phyloP scores from a whole-genome alignment of 2,888 invertebrate species.

The Lysandra coridon region DNA sequence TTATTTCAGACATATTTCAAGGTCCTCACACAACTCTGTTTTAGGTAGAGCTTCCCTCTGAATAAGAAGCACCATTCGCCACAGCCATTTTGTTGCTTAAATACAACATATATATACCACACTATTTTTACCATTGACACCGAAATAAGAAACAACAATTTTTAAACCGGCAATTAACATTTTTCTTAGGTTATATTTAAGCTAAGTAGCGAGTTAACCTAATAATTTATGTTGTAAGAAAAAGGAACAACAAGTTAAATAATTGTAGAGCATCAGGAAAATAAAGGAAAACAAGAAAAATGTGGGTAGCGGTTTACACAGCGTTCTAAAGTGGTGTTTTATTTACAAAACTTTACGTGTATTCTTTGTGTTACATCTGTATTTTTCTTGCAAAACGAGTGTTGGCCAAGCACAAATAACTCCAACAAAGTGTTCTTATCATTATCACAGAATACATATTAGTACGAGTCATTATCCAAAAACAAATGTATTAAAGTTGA shows the following conservation, averaged over 20 bases:
- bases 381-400: background rate
- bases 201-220: conserved; percentile 12
- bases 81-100: background rate
- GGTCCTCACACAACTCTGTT: too few species aligned
- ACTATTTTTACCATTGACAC: too few species aligned
- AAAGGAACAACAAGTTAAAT: conserved; percentile 13
- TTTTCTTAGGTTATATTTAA: background rate
- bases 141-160: background rate
- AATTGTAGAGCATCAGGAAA: conserved; percentile 10
- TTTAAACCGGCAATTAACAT: background rate
- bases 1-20: too few species aligned
- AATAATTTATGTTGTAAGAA: conserved; percentile 7
- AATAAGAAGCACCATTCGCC: too few species aligned
- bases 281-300: conserved; percentile 6
- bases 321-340: conserved; percentile 3
- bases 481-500: too few species aligned
- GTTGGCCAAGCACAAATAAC: background rate
- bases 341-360: conserved; percentile 3
- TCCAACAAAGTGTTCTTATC: background rate
- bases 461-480: background rate
- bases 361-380: background rate
- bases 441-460: background rate
- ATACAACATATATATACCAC: background rate
- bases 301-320: background rate
- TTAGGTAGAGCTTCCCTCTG: too few species aligned